phyloP scores from a whole-genome alignment of 1,140 invertebrate species.

The Maconellicoccus hirsutus region DNA sequence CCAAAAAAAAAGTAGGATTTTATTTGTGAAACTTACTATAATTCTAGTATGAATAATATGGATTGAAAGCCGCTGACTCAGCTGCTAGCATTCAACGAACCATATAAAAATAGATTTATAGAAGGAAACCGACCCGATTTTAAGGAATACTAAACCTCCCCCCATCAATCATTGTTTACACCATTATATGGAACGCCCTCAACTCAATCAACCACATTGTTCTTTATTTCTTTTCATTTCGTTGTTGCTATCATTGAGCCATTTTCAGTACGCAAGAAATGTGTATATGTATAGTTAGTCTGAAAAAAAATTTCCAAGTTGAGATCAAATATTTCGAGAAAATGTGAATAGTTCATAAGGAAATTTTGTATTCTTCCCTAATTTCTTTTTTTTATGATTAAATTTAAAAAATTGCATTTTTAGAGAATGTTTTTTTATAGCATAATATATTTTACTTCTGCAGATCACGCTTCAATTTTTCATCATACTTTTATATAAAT shows the following conservation, averaged over 20 bases:
- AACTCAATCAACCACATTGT: background rate
- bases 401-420: too few relatives aligned
- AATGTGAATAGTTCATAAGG: background rate
- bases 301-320: background rate
- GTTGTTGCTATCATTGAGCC: background rate
- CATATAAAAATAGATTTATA: background rate
- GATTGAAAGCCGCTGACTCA: background rate
- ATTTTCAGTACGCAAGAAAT: background rate
- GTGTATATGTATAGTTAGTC: too few relatives aligned
- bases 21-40: background rate
- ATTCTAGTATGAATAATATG: background rate
- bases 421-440: too few relatives aligned
- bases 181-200: background rate
- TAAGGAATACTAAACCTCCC: background rate
- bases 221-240: conserved; percentile 6
- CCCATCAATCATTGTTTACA: conserved; percentile 4
- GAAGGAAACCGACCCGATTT: background rate
- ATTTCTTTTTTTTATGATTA: too few relatives aligned
- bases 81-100: background rate
- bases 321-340: background rate
- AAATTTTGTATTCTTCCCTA: too few relatives aligned
- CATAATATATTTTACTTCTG: too few relatives aligned
- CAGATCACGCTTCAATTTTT: too few relatives aligned
- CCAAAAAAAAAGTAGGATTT: background rate
- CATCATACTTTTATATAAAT: too few relatives aligned